Evolutionary conservation across 2,888 invertebrate genomes (phyloP).

Genomic region (Phytoseiulus persimilis): DNA sequence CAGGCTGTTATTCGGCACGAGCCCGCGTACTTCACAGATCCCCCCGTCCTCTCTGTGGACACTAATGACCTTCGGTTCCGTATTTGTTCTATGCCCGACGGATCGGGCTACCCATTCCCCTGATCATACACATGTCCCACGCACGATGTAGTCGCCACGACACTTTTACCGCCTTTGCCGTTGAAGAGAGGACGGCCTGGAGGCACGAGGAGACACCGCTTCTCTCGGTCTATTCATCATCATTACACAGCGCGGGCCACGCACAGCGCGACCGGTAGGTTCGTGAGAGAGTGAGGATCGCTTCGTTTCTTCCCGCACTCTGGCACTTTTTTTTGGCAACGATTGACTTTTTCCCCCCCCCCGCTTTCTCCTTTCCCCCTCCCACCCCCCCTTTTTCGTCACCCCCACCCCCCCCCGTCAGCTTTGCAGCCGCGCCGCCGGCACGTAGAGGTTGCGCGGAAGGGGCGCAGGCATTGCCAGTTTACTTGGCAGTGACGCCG

Average conservation of each 20-base stretch:
- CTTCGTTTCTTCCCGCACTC: neutral
- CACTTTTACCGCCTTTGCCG: too few species aligned
- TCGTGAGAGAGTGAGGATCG: neutral
- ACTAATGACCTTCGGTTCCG: neutral
- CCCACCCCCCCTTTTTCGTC: too few species aligned
- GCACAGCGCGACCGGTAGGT: neutral
- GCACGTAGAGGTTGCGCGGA: neutral
- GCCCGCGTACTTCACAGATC: too few species aligned
- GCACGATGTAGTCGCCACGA: neutral
- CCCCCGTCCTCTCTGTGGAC: neutral
- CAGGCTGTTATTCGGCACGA: too few species aligned
- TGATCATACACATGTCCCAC: neutral
- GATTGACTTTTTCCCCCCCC: too few species aligned
- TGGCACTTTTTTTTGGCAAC: neutral
- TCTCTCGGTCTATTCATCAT: neutral
- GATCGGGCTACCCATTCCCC: too few species aligned
- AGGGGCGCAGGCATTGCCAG: neutral
- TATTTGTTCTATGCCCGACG: too few species aligned
- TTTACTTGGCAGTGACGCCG: neutral
- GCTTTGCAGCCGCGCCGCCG: too few species aligned
- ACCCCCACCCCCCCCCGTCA: too few species aligned
- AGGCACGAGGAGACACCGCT: neutral
- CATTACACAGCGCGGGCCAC: neutral
- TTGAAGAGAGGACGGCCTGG: neutral
- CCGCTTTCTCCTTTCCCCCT: too few species aligned